A percentile compares a stretch with the other conserved stretches of the same genome.
Conservation (phyloP, 2,797 vertebrate genomes). For the Phyllotis vaccarum region DNA sequence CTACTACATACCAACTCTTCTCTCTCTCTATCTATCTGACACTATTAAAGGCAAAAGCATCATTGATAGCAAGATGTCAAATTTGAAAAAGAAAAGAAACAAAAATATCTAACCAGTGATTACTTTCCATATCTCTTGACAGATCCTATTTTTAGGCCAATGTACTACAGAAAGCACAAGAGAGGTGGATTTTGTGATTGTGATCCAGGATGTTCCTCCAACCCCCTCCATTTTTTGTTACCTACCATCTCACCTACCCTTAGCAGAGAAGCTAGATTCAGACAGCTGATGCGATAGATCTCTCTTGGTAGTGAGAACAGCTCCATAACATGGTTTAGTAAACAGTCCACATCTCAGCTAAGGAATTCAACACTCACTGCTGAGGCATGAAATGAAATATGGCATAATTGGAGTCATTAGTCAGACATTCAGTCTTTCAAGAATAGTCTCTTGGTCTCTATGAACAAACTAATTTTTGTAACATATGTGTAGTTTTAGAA, state of each 20-base stretch:
- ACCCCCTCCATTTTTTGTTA: background rate
- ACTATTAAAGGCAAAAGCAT: background rate
- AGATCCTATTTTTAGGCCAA: background rate
- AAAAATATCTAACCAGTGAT: background rate
- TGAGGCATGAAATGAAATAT: background rate
- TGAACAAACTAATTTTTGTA: background rate
- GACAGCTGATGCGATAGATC: background rate
- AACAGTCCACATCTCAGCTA: background rate
- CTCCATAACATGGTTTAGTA: background rate
- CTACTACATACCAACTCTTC: background rate
- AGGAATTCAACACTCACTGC: background rate
- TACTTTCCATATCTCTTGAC: background rate
- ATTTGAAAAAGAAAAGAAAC: background rate
- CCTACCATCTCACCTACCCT: too few species aligned
- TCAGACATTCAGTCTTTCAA: background rate
- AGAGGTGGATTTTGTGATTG: background rate
- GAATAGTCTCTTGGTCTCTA: background rate
- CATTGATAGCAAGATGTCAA: background rate
- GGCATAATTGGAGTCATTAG: background rate
- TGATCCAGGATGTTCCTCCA: background rate
- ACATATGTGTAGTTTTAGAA: background rate
- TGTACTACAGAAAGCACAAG: background rate
- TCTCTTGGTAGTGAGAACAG: background rate
- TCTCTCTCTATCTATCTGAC: background rate
- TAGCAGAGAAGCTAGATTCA: background rate